Conservation (phyloP, 2,888 invertebrate species). For the Trissolcus brochymenae region DNA sequence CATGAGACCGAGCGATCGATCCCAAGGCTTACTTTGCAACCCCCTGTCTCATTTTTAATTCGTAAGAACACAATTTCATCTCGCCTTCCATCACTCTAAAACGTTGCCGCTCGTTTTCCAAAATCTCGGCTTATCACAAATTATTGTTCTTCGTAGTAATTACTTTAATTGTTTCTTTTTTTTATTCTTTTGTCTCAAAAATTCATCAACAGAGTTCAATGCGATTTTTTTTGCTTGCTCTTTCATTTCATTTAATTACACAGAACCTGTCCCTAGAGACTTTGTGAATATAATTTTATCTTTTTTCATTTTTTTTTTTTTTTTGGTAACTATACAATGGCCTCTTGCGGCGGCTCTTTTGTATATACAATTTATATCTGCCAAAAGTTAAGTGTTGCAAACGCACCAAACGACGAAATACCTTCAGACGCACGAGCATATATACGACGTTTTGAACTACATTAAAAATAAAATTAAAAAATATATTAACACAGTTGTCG, state of each 20-base stretch:
- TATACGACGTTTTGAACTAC: slow-evolving; percentile 32
- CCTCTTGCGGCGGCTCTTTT: slow-evolving; percentile 38
- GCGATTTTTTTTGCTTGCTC: slow-evolving; percentile 22
- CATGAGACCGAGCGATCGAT: slow-evolving; percentile 45
- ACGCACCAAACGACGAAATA: slow-evolving; percentile 43
- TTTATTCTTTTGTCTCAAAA: slow-evolving; percentile 45
- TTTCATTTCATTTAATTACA: slow-evolving; percentile 62
- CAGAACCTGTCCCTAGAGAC: slow-evolving; percentile 62
- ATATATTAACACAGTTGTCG: slow-evolving; percentile 37
- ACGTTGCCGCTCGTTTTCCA: slow-evolving; percentile 68
- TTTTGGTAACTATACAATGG: slow-evolving; percentile 56
- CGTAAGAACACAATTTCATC: slow-evolving; percentile 73
- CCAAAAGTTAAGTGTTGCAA: slow-evolving; percentile 45
- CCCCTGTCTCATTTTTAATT: slow-evolving; percentile 55
- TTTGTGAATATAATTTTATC: slow-evolving; percentile 22
- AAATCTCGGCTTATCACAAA: slow-evolving; percentile 74
- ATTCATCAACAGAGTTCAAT: slow-evolving; percentile 30
- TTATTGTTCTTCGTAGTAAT: slow-evolving; percentile 74
- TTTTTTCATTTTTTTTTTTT: slow-evolving; percentile 18
- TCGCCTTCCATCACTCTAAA: slow-evolving; percentile 51
- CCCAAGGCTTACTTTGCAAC: slow-evolving; percentile 38
- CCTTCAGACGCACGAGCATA: slow-evolving; percentile 34
- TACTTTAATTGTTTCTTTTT: neutral
- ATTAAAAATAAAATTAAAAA: slow-evolving; percentile 46
- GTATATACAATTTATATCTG: slow-evolving; percentile 41